These are phyloP conservation scores for Tichodroma muraria DNA, from an alignment of 2,113 vertebrate genomes.

Conservation along the genomic window DNA sequence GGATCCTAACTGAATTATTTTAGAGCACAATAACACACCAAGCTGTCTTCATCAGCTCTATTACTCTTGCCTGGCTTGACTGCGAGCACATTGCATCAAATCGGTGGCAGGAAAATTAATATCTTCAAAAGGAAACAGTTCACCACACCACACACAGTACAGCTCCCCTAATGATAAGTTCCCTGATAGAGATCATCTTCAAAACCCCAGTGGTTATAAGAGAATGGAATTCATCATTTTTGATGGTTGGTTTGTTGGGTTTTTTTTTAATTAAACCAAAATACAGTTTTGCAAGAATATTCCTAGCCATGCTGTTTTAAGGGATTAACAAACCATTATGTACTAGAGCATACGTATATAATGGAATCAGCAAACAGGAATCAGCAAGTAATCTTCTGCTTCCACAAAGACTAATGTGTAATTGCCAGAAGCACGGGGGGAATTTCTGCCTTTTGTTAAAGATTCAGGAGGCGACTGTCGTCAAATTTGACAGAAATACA, in stretches of 20 bases:
- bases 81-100: not conserved
- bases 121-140: not conserved
- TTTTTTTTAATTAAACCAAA: not conserved
- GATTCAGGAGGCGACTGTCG: not conserved
- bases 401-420: not conserved
- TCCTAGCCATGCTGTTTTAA: not conserved
- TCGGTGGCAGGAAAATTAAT: not conserved
- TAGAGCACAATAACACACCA: slow-evolving; percentile 7
- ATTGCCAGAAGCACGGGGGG: slow-evolving; percentile 25
- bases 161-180: not conserved
- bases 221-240: not conserved
- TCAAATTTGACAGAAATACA: not conserved
- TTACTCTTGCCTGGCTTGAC: not conserved
- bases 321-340: slow-evolving; percentile 32
- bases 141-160: not conserved
- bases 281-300: not conserved
- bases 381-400: slow-evolving; percentile 35
- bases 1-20: slow-evolving; percentile 4
- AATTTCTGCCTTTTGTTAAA: slow-evolving; percentile 43
- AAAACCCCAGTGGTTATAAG: not conserved
- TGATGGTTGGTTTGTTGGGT: not conserved
- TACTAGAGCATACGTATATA: not conserved
- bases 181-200: not conserved
- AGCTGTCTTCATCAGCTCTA: not conserved
- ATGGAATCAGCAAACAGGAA: slow-evolving; percentile 45